phyloP scores from a whole-genome alignment of 2,888 invertebrate species.

The Agrotis exclamationis region DNA sequence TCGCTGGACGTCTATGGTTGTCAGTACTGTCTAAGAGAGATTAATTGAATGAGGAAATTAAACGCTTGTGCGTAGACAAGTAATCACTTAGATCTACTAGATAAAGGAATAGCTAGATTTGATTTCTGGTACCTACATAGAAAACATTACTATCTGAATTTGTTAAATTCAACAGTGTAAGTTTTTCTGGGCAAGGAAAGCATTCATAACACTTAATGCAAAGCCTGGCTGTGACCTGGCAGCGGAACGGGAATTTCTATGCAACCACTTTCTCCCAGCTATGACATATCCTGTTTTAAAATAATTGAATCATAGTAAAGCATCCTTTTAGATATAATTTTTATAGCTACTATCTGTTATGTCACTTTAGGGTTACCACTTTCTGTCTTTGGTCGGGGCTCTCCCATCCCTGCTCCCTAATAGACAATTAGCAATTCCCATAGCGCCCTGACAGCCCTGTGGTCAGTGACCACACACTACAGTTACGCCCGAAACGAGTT shows the following conservation, averaged over 20 bases:
- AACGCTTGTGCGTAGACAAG: background rate
- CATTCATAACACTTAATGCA: background rate
- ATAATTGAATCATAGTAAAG: background rate
- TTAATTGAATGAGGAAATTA: conserved; percentile 24
- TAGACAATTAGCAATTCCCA: conserved; percentile 24
- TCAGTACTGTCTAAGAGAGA: conserved; percentile 24
- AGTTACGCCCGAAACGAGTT: conserved; percentile 61
- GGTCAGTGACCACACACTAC: conserved; percentile 66
- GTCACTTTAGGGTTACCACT: background rate
- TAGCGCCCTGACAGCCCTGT: conserved; percentile 58
- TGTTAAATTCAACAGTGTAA: background rate
- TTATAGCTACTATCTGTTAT: background rate
- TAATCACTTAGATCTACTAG: background rate
- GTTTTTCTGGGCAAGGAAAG: background rate
- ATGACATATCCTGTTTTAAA: background rate
- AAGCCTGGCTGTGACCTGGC: background rate
- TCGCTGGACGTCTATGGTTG: conserved; percentile 48
- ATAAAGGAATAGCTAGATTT: background rate
- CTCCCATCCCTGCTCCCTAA: conserved; percentile 4
- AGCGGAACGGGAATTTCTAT: background rate
- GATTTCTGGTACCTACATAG: background rate
- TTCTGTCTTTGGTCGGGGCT: background rate
- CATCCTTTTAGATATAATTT: background rate
- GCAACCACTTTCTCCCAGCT: background rate
- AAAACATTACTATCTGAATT: background rate